Conservation (phyloP, 2,797 vertebrate genomes). For the Chromobotia macracanthus region DNA sequence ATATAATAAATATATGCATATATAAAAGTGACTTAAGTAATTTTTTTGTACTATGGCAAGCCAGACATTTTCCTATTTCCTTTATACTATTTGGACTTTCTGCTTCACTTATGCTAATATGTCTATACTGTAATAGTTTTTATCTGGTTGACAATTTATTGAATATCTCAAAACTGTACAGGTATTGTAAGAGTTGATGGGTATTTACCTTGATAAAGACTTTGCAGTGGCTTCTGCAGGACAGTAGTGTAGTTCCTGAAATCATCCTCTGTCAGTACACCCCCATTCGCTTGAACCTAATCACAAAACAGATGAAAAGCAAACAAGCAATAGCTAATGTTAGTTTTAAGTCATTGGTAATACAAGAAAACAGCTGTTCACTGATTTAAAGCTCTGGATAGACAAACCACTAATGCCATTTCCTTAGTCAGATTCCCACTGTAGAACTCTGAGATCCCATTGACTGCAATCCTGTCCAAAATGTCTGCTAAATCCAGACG, state of each 20-base stretch:
- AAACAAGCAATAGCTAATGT: not conserved
- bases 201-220: conserved; percentile 86
- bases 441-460: conserved; percentile 88
- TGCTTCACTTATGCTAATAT: not conserved
- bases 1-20: too few relatives aligned
- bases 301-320: not conserved
- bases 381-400: not conserved
- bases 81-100: too few relatives aligned
- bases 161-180: not conserved
- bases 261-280: conserved; percentile 89
- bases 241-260: conserved; percentile 90
- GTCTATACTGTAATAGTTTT: not conserved
- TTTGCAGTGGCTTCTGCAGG: conserved; percentile 85
- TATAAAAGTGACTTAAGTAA: too few relatives aligned
- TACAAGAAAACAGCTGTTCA: not conserved
- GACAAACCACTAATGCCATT: conserved; percentile 83
- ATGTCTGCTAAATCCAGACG: conserved; percentile 86
- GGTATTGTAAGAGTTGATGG: not conserved
- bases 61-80: too few relatives aligned
- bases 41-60: too few relatives aligned
- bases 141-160: not conserved
- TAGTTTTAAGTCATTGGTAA: not conserved
- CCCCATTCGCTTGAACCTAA: conserved; percentile 84
- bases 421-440: conserved; percentile 87
- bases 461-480: conserved; percentile 81